Conservation (phyloP, 1,140 invertebrate genomes). For the Dendroctonus ponderosae region DNA sequence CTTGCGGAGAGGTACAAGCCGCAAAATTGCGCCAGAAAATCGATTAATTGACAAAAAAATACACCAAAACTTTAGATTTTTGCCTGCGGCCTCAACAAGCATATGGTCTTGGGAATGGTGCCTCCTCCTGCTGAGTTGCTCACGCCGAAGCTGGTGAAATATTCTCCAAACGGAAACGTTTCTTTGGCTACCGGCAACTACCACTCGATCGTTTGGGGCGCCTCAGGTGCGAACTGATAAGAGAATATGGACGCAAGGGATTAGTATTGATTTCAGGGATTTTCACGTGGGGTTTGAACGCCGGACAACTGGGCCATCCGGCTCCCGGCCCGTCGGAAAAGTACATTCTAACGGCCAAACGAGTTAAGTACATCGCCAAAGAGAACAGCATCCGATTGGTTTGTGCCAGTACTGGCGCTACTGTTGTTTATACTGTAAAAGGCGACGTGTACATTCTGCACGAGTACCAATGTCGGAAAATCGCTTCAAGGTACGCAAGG, state of each 20-base stretch:
- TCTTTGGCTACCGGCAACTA: conserved; percentile 63
- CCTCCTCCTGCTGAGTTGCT: conserved; percentile 55
- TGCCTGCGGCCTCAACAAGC: conserved; percentile 65
- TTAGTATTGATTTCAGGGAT: conserved; percentile 13
- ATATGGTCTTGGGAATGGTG: conserved; percentile 62
- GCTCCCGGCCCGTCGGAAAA: conserved; percentile 44
- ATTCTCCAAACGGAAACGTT: conserved; percentile 44
- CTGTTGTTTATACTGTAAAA: conserved; percentile 61
- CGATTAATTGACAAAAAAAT: not conserved
- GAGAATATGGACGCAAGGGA: not conserved
- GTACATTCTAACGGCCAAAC: conserved; percentile 41
- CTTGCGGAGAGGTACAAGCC: conserved; percentile 27
- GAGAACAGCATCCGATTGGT: conserved; percentile 50
- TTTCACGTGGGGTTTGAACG: conserved; percentile 23
- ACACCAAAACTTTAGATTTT: conserved; percentile 54
- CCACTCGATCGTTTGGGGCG: conserved; percentile 67
- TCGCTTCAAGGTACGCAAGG: conserved; percentile 60
- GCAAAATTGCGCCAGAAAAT: not conserved
- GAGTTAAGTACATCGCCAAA: conserved; percentile 35
- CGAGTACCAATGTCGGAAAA: conserved; percentile 68
- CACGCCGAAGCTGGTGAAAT: conserved; percentile 54
- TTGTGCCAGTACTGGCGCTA: conserved; percentile 66
- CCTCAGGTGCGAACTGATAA: conserved; percentile 7
- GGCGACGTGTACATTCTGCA: conserved; percentile 71
- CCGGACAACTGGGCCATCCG: conserved; percentile 21